Conservation (phyloP, 2,888 invertebrate genomes). For the Phyllotreta striolata region DNA sequence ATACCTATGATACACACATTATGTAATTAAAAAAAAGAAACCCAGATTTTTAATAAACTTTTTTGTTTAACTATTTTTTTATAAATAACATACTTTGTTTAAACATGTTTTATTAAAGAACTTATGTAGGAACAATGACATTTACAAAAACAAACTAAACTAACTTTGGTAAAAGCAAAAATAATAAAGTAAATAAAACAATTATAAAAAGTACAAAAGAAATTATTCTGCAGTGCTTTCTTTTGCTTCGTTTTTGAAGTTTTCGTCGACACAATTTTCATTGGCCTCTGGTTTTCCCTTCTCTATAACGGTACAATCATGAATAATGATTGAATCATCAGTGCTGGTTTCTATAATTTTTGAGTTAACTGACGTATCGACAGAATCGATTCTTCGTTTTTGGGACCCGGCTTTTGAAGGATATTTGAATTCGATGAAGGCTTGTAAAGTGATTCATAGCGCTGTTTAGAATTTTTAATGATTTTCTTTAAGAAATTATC, state of each 20-base stretch:
- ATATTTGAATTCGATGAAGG: slow-evolving; percentile 1
- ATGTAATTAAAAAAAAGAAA: too few species aligned
- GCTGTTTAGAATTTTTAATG: slow-evolving; percentile 1
- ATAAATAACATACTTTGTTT: neutral
- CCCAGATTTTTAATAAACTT: slow-evolving; percentile 3
- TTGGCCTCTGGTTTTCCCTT: too few species aligned
- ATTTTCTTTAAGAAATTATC: slow-evolving; percentile 1
- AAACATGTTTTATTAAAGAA: too few species aligned
- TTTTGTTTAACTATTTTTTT: slow-evolving; percentile 1
- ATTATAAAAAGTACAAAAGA: too few species aligned
- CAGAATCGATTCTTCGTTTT: slow-evolving; percentile 1
- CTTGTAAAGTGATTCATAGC: slow-evolving; percentile 1
- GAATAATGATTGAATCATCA: too few species aligned
- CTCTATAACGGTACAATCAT: too few species aligned
- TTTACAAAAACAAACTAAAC: slow-evolving; percentile 1
- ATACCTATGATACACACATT: too few species aligned
- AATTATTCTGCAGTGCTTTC: too few species aligned
- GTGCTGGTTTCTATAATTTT: slow-evolving; percentile 1
- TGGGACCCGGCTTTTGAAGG: neutral
- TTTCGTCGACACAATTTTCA: neutral
- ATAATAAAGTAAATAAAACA: too few species aligned
- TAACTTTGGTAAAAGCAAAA: too few species aligned
- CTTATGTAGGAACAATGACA: slow-evolving; percentile 1
- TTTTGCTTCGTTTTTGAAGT: slow-evolving; percentile 1
- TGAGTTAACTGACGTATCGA: neutral